A percentile compares a stretch with the other conserved stretches of the same genome.
phyloP scores from a whole-genome alignment of 2,113 vertebrate genomes.

The Sorex fumeus region DNA sequence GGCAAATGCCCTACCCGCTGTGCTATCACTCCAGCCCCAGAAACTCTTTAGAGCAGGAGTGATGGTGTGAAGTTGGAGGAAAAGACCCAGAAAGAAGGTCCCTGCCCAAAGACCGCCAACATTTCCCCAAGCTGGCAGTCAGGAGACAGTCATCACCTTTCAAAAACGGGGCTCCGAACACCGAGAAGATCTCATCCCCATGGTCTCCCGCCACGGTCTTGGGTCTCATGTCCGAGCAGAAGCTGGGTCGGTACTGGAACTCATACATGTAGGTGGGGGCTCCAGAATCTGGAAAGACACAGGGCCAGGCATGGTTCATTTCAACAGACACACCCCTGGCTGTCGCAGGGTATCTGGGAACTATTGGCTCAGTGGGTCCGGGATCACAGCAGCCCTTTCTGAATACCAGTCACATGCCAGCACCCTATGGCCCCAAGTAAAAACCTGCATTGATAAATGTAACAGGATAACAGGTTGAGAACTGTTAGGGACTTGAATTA shows the following conservation, averaged over 20 bases:
- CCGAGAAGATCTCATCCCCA: slow-evolving; percentile 85
- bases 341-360: not conserved
- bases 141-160: slow-evolving; percentile 69
- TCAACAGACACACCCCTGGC: rapidly evolving
- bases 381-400: not conserved
- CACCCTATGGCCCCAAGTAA: rapidly evolving
- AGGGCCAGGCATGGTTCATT: rapidly evolving
- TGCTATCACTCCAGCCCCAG: too few relatives aligned
- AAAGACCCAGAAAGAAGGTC: not conserved
- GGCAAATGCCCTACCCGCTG: too few relatives aligned
- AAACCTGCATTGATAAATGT: not conserved
- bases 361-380: not conserved
- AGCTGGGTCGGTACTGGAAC: slow-evolving; percentile 84
- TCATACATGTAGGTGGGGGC: slow-evolving; percentile 87
- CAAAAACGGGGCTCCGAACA: slow-evolving; percentile 88
- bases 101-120: not conserved
- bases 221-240: slow-evolving; percentile 54
- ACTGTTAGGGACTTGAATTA: rapidly evolving
- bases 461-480: not conserved
- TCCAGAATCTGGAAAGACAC: slow-evolving; percentile 86
- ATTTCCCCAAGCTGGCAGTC: not conserved
- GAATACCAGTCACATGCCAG: too few relatives aligned
- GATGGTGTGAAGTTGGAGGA: not conserved
- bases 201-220: slow-evolving; percentile 87
- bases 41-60: too few relatives aligned